phyloP scores from a whole-genome alignment of 2,888 invertebrate genomes.

The Melanostoma mellinum region DNA sequence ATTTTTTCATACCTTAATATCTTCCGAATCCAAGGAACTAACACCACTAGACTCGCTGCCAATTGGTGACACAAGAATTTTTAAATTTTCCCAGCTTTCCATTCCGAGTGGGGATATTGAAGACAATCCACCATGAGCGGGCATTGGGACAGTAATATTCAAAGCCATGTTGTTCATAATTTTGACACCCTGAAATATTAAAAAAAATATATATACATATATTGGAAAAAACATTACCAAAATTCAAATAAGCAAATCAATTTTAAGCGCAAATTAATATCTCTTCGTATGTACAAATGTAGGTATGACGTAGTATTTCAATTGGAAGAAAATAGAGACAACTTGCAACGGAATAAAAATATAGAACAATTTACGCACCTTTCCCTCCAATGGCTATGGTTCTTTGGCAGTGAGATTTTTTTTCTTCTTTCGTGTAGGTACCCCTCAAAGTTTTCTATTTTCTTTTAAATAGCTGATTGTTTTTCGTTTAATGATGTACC shows the following conservation, averaged over 20 bases:
- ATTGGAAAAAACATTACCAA: conserved; percentile 1
- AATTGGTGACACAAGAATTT: conserved; percentile 79
- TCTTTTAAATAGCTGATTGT: no score
- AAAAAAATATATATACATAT: neutral
- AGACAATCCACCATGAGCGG: conserved; percentile 80
- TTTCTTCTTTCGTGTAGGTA: neutral
- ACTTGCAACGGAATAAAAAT: neutral
- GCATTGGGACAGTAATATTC: conserved; percentile 85
- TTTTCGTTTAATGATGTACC: neutral
- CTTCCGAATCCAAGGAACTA: conserved; percentile 83
- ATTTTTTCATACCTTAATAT: conserved; percentile 72
- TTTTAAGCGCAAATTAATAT: neutral
- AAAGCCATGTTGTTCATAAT: conserved; percentile 83
- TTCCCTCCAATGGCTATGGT: conserved; percentile 7
- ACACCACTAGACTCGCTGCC: conserved; percentile 86
- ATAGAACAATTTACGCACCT: conserved; percentile 13
- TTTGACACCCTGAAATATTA: neutral
- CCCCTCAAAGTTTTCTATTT: no score
- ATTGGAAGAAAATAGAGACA: no score
- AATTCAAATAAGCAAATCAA: neutral
- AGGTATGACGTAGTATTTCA: no score
- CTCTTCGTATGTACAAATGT: no score
- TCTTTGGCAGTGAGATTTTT: conserved; percentile 21
- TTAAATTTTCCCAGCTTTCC: conserved; percentile 75
- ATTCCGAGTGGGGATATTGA: conserved; percentile 75